Percentiles rank a stretch among this genome's conserved stretches.
These are phyloP conservation scores for Ploceus nigricollis DNA, from an alignment of 2,113 vertebrate genomes.

Conservation along the genomic window DNA sequence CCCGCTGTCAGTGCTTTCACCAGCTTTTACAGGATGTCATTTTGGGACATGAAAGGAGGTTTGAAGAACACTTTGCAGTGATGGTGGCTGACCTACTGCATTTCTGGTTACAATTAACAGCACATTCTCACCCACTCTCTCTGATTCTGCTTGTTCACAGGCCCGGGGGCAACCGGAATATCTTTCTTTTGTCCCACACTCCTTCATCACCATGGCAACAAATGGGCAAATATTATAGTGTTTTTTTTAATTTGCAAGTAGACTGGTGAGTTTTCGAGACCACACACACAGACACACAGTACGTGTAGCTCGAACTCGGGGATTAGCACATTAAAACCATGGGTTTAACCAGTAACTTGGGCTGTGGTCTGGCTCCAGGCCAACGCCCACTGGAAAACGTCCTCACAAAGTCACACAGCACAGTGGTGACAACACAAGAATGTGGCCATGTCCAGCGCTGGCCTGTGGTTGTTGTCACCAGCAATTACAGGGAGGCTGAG, in stretches of 20 bases:
- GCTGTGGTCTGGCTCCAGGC: neutral
- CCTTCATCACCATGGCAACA: conserved; percentile 27
- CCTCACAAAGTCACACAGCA: neutral
- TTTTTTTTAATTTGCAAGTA: neutral
- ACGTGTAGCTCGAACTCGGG: neutral
- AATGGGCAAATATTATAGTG: conserved; percentile 24
- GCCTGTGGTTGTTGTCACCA: neutral
- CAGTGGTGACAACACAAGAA: neutral
- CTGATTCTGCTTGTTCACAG: conserved; percentile 17
- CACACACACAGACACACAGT: neutral
- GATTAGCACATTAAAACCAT: neutral
- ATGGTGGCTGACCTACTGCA: neutral
- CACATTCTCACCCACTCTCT: conserved; percentile 32
- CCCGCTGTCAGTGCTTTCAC: neutral
- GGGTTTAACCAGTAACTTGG: neutral
- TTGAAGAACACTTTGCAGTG: neutral
- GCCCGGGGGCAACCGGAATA: conserved; percentile 21
- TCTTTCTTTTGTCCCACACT: conserved; percentile 46
- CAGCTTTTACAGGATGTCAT: neutral
- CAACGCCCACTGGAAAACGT: neutral
- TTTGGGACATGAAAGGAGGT: neutral
- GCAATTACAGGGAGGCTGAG: neutral
- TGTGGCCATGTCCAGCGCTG: neutral
- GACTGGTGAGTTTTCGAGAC: conserved; percentile 19
- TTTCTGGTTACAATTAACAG: conserved; percentile 52